Percentiles rank a stretch among this genome's conserved stretches.
Conservation (phyloP, 2,888 invertebrate species). For the Seladonia tumulorum region DNA sequence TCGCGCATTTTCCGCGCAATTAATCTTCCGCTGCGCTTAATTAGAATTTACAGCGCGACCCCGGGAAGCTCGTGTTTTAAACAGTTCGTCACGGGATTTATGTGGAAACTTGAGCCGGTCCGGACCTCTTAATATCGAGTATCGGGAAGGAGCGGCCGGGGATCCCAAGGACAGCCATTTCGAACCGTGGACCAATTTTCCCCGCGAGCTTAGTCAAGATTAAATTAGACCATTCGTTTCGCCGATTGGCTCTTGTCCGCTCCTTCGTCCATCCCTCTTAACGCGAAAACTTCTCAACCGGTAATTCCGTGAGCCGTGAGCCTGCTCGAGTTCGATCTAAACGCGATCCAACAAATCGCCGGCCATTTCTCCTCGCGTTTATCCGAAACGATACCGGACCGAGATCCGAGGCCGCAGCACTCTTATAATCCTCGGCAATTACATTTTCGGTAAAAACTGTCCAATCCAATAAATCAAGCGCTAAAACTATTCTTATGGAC, state of each 20-base stretch:
- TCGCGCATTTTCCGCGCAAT: slow-evolving; percentile 14
- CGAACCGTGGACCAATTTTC: slow-evolving; percentile 61
- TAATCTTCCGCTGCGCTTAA: slow-evolving; percentile 21
- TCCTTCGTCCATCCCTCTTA: slow-evolving; percentile 50
- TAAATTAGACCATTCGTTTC: slow-evolving; percentile 69
- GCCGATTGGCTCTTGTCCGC: slow-evolving; percentile 65
- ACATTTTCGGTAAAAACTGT: background rate
- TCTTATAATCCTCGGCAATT: slow-evolving; percentile 22
- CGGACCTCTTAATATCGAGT: slow-evolving; percentile 33
- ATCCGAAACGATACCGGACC: slow-evolving; percentile 42
- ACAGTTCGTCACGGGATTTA: slow-evolving; percentile 31
- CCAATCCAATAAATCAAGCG: background rate
- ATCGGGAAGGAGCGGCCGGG: slow-evolving; percentile 36
- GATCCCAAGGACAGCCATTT: slow-evolving; percentile 54
- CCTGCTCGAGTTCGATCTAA: slow-evolving; percentile 48
- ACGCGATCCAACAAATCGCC: slow-evolving; percentile 61
- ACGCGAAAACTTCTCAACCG: slow-evolving; percentile 37
- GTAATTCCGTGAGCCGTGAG: slow-evolving; percentile 31
- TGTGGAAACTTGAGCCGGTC: slow-evolving; percentile 23
- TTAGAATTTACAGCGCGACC: slow-evolving; percentile 11
- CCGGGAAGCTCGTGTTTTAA: slow-evolving; percentile 20
- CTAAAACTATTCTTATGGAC: background rate
- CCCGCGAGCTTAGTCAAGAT: slow-evolving; percentile 67
- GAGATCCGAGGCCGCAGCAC: slow-evolving; percentile 17
- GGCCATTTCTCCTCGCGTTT: slow-evolving; percentile 46